Conservation (phyloP, 2,888 invertebrate species). For the Carabus problematicus region DNA sequence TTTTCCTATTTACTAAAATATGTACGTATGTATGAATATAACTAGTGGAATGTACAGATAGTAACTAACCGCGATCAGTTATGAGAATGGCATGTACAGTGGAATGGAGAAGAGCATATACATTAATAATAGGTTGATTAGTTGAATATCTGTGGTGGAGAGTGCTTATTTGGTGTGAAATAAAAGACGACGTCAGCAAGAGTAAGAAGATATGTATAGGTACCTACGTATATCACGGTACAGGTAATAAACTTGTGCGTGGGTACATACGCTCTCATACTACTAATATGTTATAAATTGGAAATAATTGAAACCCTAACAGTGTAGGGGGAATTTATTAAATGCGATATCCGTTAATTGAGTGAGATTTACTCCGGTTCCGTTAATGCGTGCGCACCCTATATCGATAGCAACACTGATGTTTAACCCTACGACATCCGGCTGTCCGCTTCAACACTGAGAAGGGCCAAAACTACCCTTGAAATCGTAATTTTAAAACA, state of each 20-base stretch:
- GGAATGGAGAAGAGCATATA: too few species aligned
- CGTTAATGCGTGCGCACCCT: slow-evolving; percentile 14
- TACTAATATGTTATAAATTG: slow-evolving; percentile 37
- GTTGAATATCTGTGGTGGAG: not conserved
- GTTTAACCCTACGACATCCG: too few species aligned
- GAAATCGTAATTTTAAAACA: slow-evolving; percentile 10
- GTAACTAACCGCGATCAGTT: too few species aligned
- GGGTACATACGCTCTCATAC: slow-evolving; percentile 3
- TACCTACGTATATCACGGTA: too few species aligned
- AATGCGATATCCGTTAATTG: slow-evolving; percentile 40
- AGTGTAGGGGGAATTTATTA: slow-evolving; percentile 37
- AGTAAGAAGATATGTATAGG: too few species aligned
- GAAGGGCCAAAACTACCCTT: slow-evolving; percentile 7
- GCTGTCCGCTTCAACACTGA: not conserved
- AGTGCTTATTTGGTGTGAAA: not conserved
- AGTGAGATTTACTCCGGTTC: slow-evolving; percentile 32
- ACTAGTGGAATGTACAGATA: too few species aligned
- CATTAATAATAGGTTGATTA: too few species aligned
- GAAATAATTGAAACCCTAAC: slow-evolving; percentile 41
- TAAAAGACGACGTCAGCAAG: too few species aligned
- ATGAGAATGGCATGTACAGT: too few species aligned
- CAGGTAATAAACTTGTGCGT: slow-evolving; percentile 1
- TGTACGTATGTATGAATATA: too few species aligned
- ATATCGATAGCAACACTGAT: not conserved
- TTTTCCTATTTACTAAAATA: too few species aligned